Conservation (phyloP, 2,113 vertebrate genomes). For the Thymallus thymallus region DNA sequence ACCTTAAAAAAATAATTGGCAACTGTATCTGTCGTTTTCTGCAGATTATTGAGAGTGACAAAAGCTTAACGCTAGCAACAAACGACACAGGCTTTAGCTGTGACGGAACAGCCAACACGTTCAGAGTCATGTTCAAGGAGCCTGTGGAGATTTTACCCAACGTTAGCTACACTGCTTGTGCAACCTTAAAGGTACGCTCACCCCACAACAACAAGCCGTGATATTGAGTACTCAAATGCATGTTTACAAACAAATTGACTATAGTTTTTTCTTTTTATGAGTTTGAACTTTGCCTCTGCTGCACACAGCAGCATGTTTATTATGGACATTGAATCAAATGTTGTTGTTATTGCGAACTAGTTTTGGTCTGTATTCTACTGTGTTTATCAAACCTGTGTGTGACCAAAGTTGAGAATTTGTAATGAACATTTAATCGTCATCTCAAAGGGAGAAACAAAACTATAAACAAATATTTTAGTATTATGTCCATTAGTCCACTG, state of each 20-base stretch:
- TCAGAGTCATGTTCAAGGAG: slow-evolving; percentile 95
- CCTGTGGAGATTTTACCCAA: slow-evolving; percentile 90
- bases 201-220: background rate
- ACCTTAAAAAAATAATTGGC: no score
- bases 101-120: slow-evolving; percentile 87
- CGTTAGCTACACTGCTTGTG: slow-evolving; percentile 90
- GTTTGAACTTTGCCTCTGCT: background rate
- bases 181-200: slow-evolving; percentile 83
- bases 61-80: slow-evolving; percentile 86
- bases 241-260: background rate
- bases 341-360: background rate
- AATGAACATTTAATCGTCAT: no score
- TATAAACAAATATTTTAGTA: no score
- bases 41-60: slow-evolving; percentile 92
- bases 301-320: background rate
- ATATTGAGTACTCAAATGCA: background rate
- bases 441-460: no score
- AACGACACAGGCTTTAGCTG: slow-evolving; percentile 94
- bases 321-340: background rate
- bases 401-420: no score
- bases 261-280: background rate
- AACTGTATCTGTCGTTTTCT: background rate
- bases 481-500: no score
- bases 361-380: background rate
- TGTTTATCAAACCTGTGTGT: no score